These are phyloP conservation scores for Tamias sibiricus DNA, from an alignment of 2,113 vertebrate species.

Conservation along the genomic window DNA sequence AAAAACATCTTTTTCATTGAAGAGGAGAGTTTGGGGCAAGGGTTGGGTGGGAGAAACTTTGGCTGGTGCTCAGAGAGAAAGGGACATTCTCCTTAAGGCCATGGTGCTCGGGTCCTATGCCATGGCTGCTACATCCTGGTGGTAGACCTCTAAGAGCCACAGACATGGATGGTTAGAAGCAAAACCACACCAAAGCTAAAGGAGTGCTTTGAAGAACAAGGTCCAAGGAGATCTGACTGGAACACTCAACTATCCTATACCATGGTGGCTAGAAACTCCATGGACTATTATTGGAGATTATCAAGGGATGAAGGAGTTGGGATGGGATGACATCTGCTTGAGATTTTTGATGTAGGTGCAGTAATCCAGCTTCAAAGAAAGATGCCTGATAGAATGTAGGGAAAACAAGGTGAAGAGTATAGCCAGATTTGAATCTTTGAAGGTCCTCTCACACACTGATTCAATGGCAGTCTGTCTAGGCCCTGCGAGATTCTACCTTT, in stretches of 20 bases:
- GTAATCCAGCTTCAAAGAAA: background rate
- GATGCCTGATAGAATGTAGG: background rate
- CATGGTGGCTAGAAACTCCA: background rate
- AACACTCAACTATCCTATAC: background rate
- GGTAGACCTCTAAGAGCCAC: background rate
- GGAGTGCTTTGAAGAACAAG: background rate
- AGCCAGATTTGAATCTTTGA: background rate
- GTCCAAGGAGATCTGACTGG: background rate
- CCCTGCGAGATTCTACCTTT: background rate
- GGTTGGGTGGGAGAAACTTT: background rate
- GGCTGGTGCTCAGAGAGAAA: background rate
- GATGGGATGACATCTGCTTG: background rate
- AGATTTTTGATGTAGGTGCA: background rate
- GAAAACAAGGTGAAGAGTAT: background rate
- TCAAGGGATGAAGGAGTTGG: background rate
- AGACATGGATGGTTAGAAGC: background rate
- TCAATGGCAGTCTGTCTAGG: too few relatives aligned
- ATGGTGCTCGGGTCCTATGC: background rate
- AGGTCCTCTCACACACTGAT: background rate
- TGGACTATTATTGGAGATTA: background rate
- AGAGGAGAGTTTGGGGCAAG: background rate
- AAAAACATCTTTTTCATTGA: slow-evolving; percentile 30
- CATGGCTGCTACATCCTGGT: background rate
- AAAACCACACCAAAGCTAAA: background rate
- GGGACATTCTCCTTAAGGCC: background rate